Evolutionary conservation across 2,888 invertebrate species (phyloP).

Genomic region (Drosophila neotestacea): DNA sequence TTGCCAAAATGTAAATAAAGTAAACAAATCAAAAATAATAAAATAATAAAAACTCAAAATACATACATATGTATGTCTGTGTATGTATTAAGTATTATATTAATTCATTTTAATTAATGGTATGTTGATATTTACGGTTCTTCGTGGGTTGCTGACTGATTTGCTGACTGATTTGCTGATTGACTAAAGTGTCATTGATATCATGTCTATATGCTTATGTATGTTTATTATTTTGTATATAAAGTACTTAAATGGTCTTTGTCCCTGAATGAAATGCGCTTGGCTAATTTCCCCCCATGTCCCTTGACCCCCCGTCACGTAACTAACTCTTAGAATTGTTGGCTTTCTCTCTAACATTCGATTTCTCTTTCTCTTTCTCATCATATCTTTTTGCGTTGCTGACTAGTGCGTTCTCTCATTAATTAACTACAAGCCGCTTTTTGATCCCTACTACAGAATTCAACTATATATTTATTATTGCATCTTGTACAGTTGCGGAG

Average conservation of each 20-base stretch:
- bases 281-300: slow-evolving; percentile 33
- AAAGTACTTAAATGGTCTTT: slow-evolving; percentile 78
- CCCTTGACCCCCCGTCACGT: background rate
- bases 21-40: slow-evolving; percentile 36
- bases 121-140: slow-evolving; percentile 63
- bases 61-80: slow-evolving; percentile 29
- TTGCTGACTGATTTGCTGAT: slow-evolving; percentile 49
- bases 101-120: slow-evolving; percentile 73
- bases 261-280: slow-evolving; percentile 78
- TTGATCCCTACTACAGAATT: background rate
- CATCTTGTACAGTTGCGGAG: slow-evolving; percentile 84
- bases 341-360: slow-evolving; percentile 43
- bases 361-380: background rate
- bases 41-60: slow-evolving; percentile 10
- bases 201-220: slow-evolving; percentile 37
- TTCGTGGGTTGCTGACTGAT: slow-evolving; percentile 32
- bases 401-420: slow-evolving; percentile 53
- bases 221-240: slow-evolving; percentile 38
- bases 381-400: slow-evolving; percentile 35
- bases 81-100: slow-evolving; percentile 28
- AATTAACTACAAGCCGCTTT: slow-evolving; percentile 39
- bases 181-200: slow-evolving; percentile 44
- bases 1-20: slow-evolving; percentile 64
- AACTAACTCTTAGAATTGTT: slow-evolving; percentile 52
- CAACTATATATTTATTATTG: slow-evolving; percentile 49